phyloP scores from a whole-genome alignment of 2,888 invertebrate genomes.

The Apamea sordens region DNA sequence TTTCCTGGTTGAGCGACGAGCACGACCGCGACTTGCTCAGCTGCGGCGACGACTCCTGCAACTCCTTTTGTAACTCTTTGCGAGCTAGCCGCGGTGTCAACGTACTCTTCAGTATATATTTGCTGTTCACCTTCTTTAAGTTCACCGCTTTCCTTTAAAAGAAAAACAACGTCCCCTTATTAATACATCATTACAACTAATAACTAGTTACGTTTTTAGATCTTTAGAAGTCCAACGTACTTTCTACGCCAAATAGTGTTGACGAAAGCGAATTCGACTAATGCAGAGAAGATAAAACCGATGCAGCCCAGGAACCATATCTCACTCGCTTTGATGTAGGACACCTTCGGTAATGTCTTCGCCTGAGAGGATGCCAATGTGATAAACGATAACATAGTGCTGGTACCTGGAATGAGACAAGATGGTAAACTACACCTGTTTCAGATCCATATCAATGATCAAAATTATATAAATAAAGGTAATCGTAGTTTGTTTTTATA shows the following conservation, averaged over 20 bases:
- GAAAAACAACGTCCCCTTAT: neutral
- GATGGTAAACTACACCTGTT: neutral
- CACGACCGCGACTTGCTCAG: constrained; percentile 93
- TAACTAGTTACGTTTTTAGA: neutral
- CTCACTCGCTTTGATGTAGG: constrained; percentile 97
- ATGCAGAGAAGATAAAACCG: constrained; percentile 95
- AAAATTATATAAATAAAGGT: neutral
- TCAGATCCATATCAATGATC: neutral
- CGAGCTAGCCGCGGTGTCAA: constrained; percentile 94
- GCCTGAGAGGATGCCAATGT: constrained; percentile 96
- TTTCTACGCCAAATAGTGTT: constrained; percentile 96
- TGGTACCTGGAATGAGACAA: constrained; percentile 91
- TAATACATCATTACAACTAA: neutral
- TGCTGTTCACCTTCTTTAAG: constrained; percentile 94
- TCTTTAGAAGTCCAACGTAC: constrained; percentile 83
- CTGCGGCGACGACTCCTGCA: constrained; percentile 90
- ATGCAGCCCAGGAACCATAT: constrained; percentile 97
- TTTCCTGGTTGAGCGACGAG: constrained; percentile 92
- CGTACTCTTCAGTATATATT: constrained; percentile 95
- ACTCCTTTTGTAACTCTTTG: constrained; percentile 92
- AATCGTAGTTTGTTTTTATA: neutral
- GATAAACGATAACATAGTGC: constrained; percentile 96
- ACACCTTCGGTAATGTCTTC: constrained; percentile 96
- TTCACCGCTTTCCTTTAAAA: constrained; percentile 92
- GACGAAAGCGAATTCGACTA: constrained; percentile 97